Conservation (phyloP, 2,113 vertebrate genomes). For the Xenopus tropicalis region UCB_Xtro_10.0 CM004448.2:42116501-42117000, state of each 20-base stretch:
- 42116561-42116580: conserved; percentile 4
- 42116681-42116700: not conserved
- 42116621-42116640: conserved; percentile 5
- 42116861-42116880: no score
- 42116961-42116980: no score
- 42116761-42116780: no score
- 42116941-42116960: no score
- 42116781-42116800: no score
- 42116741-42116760: not conserved
- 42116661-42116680: not conserved
- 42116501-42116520: not conserved
- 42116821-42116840: no score
- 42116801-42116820: no score
- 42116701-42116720: not conserved
- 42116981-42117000: no score
- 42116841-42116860: no score
- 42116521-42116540: not conserved
- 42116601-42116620: not conserved
- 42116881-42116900: no score
- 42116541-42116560: not conserved
- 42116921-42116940: no score
- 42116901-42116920: no score
- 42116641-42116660: not conserved
- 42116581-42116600: not conserved
- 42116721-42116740: not conserved